Percentiles rank a stretch among this genome's conserved stretches.
Evolutionary conservation across 2,888 invertebrate species (phyloP).

Genomic region (Schizotus pectinicornis): DNA sequence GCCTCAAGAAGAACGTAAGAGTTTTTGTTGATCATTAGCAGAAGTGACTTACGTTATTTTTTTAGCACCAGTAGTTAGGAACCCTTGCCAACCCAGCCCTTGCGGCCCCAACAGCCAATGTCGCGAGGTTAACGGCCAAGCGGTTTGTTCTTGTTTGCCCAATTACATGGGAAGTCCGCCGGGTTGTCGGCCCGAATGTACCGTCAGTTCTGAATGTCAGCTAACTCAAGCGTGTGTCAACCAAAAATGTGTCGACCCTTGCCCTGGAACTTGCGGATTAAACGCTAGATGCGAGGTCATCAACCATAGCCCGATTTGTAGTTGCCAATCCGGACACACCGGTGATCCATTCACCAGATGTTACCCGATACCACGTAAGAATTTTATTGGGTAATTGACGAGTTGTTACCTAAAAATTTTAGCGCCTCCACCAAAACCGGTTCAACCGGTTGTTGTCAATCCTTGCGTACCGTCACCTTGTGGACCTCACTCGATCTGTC

Average conservation of each 20-base stretch:
- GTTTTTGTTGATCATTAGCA: neutral
- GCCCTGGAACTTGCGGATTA: conserved; percentile 80
- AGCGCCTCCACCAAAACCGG: conserved; percentile 40
- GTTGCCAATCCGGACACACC: conserved; percentile 73
- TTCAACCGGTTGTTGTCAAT: conserved; percentile 58
- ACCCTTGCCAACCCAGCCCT: conserved; percentile 78
- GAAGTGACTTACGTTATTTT: conserved; percentile 2
- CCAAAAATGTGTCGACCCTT: conserved; percentile 82
- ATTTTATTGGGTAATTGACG: neutral
- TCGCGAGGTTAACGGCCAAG: conserved; percentile 71
- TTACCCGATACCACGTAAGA: conserved; percentile 51
- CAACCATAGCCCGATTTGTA: conserved; percentile 83
- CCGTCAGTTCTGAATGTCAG: conserved; percentile 81
- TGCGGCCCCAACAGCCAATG: conserved; percentile 86
- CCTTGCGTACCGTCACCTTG: conserved; percentile 76
- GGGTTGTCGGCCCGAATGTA: conserved; percentile 83
- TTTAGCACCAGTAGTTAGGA: conserved; percentile 49
- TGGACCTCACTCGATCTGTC: conserved; percentile 70
- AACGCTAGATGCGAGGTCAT: conserved; percentile 80
- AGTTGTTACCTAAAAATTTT: conserved; percentile 46
- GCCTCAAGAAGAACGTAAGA: conserved; percentile 44
- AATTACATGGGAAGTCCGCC: conserved; percentile 78
- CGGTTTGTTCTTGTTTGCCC: conserved; percentile 79
- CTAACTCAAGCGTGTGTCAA: conserved; percentile 81
- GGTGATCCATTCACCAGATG: conserved; percentile 69